Base-by-base conservation (phyloP, 2,113 vertebrate genomes). In the Ifrita kowaldi region DNA sequence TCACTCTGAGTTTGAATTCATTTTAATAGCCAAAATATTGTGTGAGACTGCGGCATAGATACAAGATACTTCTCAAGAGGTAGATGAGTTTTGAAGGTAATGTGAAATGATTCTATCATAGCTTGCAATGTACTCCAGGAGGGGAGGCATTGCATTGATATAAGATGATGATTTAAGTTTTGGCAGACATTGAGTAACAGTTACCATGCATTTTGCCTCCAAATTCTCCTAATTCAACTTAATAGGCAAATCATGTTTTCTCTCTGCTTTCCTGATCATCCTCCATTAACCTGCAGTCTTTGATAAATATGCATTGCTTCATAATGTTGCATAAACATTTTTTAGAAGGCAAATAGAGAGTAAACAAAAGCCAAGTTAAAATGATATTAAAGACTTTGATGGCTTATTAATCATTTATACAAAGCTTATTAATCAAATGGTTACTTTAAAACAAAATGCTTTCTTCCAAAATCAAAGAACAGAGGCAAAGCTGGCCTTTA, bases 271-370 rank as follows among this genome's bases (percentile, higher is more conserved):
- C 68, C 57, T 53, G 95, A 93, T 87, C 84, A 87, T 90, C 83
- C 86, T 84, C 90, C 75, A 90, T 96, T 95, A 95, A 95, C 87
- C 84, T 92, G 87, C 90, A 84, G 88, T 84, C 94, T 95, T 92
- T 93, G 94, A 95, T 92, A 93, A 92, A 93, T 80, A 90, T 74
- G 64, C 84, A 59, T 79, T 85, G 65, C 76, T 55, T 93, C 55
- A 89, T 95, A 91, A 89, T 93, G 73, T 95, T 96, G 95, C 94
- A 95, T 94, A 96, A 92, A 94, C 90, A 96, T 93, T 87, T 92
- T 94, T 95, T 92, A 95, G 94, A 90, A 71, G 88, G 89, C 88
- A 93, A 84, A 84, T 74, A 82, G 82, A 71, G 85, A 95, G 89
- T 96, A 97, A 96, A 94, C 88, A 79, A 92, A 94, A 81, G 73